Conservation (phyloP, 2,888 invertebrate species). For the Pachydiplax longipennis region DNA sequence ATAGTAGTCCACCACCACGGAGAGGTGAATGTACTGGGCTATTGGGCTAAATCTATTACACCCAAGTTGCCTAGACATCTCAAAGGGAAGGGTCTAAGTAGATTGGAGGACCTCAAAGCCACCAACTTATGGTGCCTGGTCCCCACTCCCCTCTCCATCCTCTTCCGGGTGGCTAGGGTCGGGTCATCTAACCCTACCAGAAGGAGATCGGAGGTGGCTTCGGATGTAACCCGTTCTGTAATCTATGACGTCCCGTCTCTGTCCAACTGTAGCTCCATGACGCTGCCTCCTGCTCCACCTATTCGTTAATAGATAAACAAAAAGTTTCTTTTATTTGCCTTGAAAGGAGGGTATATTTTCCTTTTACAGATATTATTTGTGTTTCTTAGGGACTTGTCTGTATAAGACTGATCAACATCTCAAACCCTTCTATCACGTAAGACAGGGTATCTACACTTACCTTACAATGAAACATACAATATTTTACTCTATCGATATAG, state of each 20-base stretch:
- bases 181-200: constrained; percentile 91
- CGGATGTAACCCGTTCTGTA: constrained; percentile 88
- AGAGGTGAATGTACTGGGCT: background rate
- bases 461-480: background rate
- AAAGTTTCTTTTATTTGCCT: background rate
- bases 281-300: constrained; percentile 86
- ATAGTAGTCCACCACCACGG: background rate
- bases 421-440: too few species aligned
- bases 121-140: background rate
- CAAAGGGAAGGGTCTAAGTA: background rate
- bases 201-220: constrained; percentile 90
- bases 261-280: constrained; percentile 63
- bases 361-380: background rate
- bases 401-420: too few species aligned
- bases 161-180: constrained; percentile 37
- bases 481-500: background rate
- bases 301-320: constrained; percentile 39
- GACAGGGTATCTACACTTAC: background rate
- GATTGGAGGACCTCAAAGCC: background rate
- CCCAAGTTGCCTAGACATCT: background rate
- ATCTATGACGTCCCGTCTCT: constrained; percentile 73
- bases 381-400: background rate
- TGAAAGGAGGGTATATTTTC: background rate
- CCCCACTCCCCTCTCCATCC: constrained; percentile 34
- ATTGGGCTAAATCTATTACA: background rate